Base-by-base conservation (phyloP, 2,113 vertebrate species). In the Vimba vimba region DNA sequence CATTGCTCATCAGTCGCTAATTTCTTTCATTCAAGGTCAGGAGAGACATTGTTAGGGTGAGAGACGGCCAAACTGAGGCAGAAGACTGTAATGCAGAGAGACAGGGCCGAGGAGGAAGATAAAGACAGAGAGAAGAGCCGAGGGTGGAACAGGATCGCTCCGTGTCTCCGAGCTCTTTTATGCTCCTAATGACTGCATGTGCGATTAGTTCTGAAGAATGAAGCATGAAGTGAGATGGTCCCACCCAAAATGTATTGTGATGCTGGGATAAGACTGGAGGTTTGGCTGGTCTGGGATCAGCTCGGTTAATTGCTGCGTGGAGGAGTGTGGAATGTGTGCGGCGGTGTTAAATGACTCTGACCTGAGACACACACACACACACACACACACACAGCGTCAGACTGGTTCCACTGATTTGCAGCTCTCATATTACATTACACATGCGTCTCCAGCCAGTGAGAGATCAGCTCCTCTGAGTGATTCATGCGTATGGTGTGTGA, bases 281-380 rank as follows among this genome's bases (percentile, higher is more conserved):
- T 50, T 59, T 17, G 25, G 74, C 52, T 62, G 79, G 74, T 62
- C 57, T 79, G 36, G 77, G 57, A 79, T 25, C 57, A 79, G 33
- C 57, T 7, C 55, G 21, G 21, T 79, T 62, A 15, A 64, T 80
- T 80, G 27, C 13, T 30, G 21, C 2, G 39, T 64, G 74, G 57
- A 82, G 82, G 59, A 27, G 74, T 55, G 76, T 81, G 86, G 57
- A 79, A 79, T 83, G 79, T 85, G 87, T 87, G 75, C 68, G 17
- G 90, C 77, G 88, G 84, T 85, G 66, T 86, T 86, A 83, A 84
- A 21, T 71, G 82, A 80, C 85, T 75, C 80, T 84, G 62, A 85
- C 83, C 88, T 90, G 82, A 69, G 30, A 87, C 73, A 87, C 69
- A 64, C 33, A 85, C 90, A 68, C 83, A 85, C 86, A 87, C 89